Evolutionary conservation across 1,140 invertebrate genomes (phyloP), one percentile per base, ranked within the genome.

Genomic region (Rhopalosiphum padi): DNA sequence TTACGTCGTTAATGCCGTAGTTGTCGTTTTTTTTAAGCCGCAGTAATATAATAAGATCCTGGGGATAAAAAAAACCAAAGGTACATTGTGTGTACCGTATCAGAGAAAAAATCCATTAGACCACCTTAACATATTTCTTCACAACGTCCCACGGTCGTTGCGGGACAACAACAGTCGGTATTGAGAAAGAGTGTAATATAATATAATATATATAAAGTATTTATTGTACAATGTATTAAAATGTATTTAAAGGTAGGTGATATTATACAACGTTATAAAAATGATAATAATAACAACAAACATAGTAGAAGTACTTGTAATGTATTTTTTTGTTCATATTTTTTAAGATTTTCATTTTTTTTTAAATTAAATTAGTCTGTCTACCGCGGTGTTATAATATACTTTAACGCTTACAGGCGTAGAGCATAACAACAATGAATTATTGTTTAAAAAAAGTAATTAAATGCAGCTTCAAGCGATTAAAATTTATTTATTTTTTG

Each of bases 71-170:
- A 90, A 90, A 90, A 90, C 89, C 55, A 60, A 90, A 90, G 55
- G 89, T 90, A 90, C 37, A 90, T 43, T 90, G 53, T 90, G 53
- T 90, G 37, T 68, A 43, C 53, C 53, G 55, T 90, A 60, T 68
- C 89, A 90, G 37, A 68, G 37, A 90, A 90, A 60, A 90, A 90
- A 90, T 43, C 89, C 89, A 90, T 90, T 90, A 90, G 89, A 43
- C 89, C 89, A 90, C 55, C 55, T 60, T 90, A 90, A 90, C 55
- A 90, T 90, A 90, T 90, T 90, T 90, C 89, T 90, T 90, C 89
- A 90, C 30, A 43, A 90, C 89, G 41, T 90, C 89, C 89, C 89
- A 90, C 89, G 89, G 89, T 90, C 89, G 89, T 90, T 68, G 53
- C 25, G 89, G 89, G 53, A 90, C 53, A 90, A 90, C 89, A 90